Evolutionary conservation across 92 coral and sea anemone species (phyloP), one percentile per base, ranked within the genome.

Genomic region (Porites rus): DNA sequence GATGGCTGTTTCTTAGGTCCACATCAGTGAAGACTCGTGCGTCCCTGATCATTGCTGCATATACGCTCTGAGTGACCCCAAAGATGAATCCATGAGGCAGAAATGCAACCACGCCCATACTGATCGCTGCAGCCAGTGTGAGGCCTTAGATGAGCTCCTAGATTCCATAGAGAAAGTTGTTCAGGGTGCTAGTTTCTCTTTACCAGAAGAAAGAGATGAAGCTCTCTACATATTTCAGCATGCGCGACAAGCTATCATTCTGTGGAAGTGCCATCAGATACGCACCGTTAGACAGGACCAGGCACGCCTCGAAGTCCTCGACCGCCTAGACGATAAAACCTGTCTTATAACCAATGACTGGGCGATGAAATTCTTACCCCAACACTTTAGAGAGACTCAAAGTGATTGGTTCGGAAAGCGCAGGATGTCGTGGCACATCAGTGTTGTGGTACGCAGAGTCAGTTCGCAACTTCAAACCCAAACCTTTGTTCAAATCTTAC

Each of bases 341-440:
- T 77, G 89, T 50, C 70, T 76, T 24, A 76, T 85, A 7, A 85
- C 89, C 21, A 85, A 66, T 58, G 88, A 84, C 67, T 84, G 88
- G 88, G 82, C 88, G 18, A 74, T 73, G 80, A 84, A 84, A 72
- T 75, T 84, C 38, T 50, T 84, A 22, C 88, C 82, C 19, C 88
- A 84, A 51, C 61, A 61, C 17, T 84, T 20, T 38, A 84, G 82
- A 50, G 88, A 84, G 63, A 65, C 88, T 6, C 82, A 84, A 20
- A 64, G 75, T 50, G 64, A 84, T 63, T 84, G 81, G 88, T 84
- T 74, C 18, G 82, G 76, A 0, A 74, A 84, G 73, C 88, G 81
- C 61, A 68, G 82, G 38, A 75, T 84, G 22, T 84, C 79, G 56
- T 84, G 74, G 74, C 74, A 84, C 54, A 75, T 84, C 31, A 84